These are phyloP conservation scores for Hystrix cristata DNA, from an alignment of 2,113 vertebrate genomes.

Conservation along the genomic window DNA sequence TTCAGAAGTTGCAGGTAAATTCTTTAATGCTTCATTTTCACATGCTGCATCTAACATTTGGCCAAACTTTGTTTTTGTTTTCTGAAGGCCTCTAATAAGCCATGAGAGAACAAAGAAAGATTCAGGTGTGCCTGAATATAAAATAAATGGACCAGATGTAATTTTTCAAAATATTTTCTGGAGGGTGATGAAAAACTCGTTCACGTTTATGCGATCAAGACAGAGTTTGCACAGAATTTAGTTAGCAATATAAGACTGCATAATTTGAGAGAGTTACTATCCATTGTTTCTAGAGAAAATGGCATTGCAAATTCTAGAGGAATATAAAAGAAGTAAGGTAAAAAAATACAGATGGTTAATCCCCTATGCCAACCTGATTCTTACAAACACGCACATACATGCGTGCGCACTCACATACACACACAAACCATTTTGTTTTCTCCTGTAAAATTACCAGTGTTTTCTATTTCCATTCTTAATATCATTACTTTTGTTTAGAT, in stretches of 20 bases:
- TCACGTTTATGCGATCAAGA: background rate
- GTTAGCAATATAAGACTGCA: background rate
- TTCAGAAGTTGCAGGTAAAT: background rate
- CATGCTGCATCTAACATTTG: background rate
- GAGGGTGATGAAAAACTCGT: background rate
- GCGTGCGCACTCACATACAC: background rate
- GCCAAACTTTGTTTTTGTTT: background rate
- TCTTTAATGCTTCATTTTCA: background rate
- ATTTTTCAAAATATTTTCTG: background rate
- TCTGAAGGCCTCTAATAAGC: background rate
- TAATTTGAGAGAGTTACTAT: background rate
- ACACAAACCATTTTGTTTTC: background rate
- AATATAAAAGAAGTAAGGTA: background rate
- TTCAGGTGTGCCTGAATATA: background rate
- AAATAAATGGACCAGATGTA: background rate
- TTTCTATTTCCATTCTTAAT: background rate
- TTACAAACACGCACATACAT: background rate
- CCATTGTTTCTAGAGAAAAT: background rate
- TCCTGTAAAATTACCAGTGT: background rate
- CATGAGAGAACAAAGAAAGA: accelerated
- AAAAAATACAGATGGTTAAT: background rate
- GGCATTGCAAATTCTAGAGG: background rate
- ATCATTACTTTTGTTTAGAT: background rate
- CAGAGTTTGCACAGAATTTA: background rate
- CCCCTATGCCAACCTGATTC: background rate